Conservation (phyloP, 2,888 invertebrate genomes). For the Leptogaster cylindrica region DNA sequence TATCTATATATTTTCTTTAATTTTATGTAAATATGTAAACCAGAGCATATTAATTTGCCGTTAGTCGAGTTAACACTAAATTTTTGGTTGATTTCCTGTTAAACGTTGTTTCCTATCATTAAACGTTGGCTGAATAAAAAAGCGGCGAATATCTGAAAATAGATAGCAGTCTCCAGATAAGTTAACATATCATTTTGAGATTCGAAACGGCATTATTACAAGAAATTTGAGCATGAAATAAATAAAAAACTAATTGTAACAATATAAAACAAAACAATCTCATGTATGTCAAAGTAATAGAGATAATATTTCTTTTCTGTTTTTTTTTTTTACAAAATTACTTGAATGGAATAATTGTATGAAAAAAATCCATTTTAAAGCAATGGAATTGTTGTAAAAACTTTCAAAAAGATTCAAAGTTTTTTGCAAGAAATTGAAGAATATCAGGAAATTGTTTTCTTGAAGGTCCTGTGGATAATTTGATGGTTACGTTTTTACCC, state of each 20-base stretch:
- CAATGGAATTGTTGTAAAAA: too few species aligned
- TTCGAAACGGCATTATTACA: constrained; percentile 12
- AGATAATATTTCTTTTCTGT: too few species aligned
- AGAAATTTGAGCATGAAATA: neutral
- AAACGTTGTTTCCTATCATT: constrained; percentile 58
- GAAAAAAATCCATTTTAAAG: too few species aligned
- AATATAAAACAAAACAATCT: neutral
- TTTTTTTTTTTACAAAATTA: too few species aligned
- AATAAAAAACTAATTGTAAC: neutral
- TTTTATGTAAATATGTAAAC: constrained; percentile 8
- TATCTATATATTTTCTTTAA: neutral
- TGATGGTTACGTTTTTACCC: too few species aligned
- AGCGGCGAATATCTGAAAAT: constrained; percentile 62
- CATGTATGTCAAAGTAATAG: too few species aligned
- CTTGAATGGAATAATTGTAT: too few species aligned
- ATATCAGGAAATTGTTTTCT: too few species aligned
- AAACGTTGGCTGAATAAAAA: constrained; percentile 46
- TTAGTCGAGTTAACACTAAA: constrained; percentile 21
- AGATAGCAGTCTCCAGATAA: constrained; percentile 63
- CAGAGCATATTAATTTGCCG: constrained; percentile 28
- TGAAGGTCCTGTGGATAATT: too few species aligned
- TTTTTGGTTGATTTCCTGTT: constrained; percentile 42
- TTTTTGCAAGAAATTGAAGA: too few species aligned
- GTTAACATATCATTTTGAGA: constrained; percentile 61
- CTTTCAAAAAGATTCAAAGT: too few species aligned